Base-by-base conservation (phyloP, 2,888 invertebrate genomes). In the Dermolepida albohirtum region DNA sequence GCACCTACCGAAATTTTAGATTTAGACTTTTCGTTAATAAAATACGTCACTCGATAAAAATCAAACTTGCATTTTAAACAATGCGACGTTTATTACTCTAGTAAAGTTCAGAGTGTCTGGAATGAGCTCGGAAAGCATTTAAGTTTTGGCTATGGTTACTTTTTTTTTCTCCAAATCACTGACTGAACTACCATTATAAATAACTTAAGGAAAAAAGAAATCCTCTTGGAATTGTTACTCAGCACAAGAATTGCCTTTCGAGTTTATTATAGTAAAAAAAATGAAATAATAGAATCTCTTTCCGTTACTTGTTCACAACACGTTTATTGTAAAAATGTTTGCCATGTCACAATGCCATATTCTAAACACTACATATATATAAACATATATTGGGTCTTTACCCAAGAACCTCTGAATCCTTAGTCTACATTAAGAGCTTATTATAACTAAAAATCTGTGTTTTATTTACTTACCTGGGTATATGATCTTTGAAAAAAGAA, bases 371-470 rank as follows among this genome's bases (percentile, higher is more conserved):
- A 71, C 66, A 71, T 73, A 22, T 22, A 72, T 41, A 17, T 44
- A 39, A 54, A 14, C 17, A 51, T 39, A 63, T 49, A 49, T 57
- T 47, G 74, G 70, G 71, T 69, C 68, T 51, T 49, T 67, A 73
- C 75, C 77, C 72, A 71, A 29, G 44, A 59, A 73, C 74, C 75
- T 78, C 77, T 76, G 77, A 78, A 78, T 79, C 77, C 78, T 79
- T 79, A 79, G 78, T 79, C 81, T 80, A 81, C 80, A 77, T 78
- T 78, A 77, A 81, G 81, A 81, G 81, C 81, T 81, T 81, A 81
- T 79, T 79, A 77, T 80, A 81, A 75, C 76, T 71, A 66, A 64
- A 43, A 57, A 54, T n/a, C 10, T 40, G 49, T 50, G 68, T 65
- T 68, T 68, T 68, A 68, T 64, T 68, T 68, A 43, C 22, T 51